Conservation (phyloP, 1,140 invertebrate species). For the Rhyzopertha dominica region DNA sequence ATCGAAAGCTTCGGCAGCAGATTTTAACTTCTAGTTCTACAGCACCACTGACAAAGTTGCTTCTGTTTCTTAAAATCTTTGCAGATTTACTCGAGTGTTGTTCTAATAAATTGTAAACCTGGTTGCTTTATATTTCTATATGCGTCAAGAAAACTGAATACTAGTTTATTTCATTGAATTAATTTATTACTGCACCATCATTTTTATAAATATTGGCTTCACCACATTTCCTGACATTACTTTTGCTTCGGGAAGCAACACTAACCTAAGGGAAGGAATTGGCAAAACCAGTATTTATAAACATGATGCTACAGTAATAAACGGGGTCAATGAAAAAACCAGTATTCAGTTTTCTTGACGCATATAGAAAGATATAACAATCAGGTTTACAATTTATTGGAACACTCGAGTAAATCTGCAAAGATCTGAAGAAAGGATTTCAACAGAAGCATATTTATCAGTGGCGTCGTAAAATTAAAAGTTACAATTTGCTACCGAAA, state of each 20-base stretch:
- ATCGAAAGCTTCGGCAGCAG: slow-evolving; percentile 85
- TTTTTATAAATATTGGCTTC: slow-evolving; percentile 37
- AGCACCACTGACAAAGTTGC: slow-evolving; percentile 87
- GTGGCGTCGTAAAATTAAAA: slow-evolving; percentile 84
- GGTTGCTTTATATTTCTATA: slow-evolving; percentile 97
- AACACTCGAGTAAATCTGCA: slow-evolving; percentile 55
- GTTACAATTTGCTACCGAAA: slow-evolving; percentile 86
- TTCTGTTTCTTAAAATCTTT: slow-evolving; percentile 71
- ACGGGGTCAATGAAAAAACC: slow-evolving; percentile 72
- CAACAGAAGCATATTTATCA: slow-evolving; percentile 83
- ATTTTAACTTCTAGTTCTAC: slow-evolving; percentile 88
- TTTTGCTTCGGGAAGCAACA: too few species aligned
- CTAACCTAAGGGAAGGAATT: too few species aligned
- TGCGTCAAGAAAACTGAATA: slow-evolving; percentile 95
- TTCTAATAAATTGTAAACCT: slow-evolving; percentile 93
- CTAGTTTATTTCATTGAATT: slow-evolving; percentile 74
- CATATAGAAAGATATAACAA: slow-evolving; percentile 99
- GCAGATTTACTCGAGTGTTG: slow-evolving; percentile 52
- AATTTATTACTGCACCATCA: slow-evolving; percentile 48
- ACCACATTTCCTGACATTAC: too few species aligned
- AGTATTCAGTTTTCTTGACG: slow-evolving; percentile 89
- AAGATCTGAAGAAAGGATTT: slow-evolving; percentile 75
- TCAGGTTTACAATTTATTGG: slow-evolving; percentile 91
- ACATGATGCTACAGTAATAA: slow-evolving; percentile 47
- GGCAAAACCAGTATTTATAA: too few species aligned